Conservation (phyloP, 2,797 vertebrate species). For the Acipenser ruthenus region DNA sequence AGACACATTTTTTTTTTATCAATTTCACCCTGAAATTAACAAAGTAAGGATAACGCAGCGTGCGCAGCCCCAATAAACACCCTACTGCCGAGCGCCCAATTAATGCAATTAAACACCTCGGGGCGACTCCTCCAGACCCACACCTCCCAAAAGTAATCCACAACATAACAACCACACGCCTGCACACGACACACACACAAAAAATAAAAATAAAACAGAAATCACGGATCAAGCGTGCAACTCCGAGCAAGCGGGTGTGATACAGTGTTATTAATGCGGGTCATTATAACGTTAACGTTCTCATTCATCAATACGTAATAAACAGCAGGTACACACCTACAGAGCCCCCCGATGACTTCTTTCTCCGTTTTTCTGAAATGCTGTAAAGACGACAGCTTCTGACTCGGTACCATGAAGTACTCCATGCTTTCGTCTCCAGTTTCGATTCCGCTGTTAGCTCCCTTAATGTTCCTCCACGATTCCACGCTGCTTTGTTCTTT, state of each 20-base stretch:
- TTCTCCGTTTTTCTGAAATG: slow-evolving; percentile 97
- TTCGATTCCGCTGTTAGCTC: slow-evolving; percentile 31
- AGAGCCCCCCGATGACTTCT: slow-evolving; percentile 94
- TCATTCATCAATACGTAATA: neutral
- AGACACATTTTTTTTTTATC: slow-evolving; percentile 40
- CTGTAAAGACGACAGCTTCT: slow-evolving; percentile 92
- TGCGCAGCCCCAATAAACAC: neutral
- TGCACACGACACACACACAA: too few relatives aligned
- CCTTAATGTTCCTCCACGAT: slow-evolving; percentile 16
- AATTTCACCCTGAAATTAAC: slow-evolving; percentile 41
- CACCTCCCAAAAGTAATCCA: slow-evolving; percentile 2
- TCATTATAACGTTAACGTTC: neutral
- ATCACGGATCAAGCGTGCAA: too few relatives aligned
- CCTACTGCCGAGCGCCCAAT: slow-evolving; percentile 20
- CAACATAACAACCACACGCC: too few relatives aligned
- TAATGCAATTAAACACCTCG: slow-evolving; percentile 13
- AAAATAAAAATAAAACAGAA: slow-evolving; percentile 11
- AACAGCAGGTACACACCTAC: slow-evolving; percentile 73
- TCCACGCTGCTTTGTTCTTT: slow-evolving; percentile 20
- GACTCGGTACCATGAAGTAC: slow-evolving; percentile 96
- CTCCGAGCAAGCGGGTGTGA: too few relatives aligned
- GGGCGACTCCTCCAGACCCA: slow-evolving; percentile 19
- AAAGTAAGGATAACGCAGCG: slow-evolving; percentile 21
- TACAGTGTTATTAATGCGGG: too few relatives aligned
- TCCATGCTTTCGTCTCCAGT: slow-evolving; percentile 81